Evolutionary conservation across 2,888 invertebrate species (phyloP).

Genomic region (Capitulum mitella): DNA sequence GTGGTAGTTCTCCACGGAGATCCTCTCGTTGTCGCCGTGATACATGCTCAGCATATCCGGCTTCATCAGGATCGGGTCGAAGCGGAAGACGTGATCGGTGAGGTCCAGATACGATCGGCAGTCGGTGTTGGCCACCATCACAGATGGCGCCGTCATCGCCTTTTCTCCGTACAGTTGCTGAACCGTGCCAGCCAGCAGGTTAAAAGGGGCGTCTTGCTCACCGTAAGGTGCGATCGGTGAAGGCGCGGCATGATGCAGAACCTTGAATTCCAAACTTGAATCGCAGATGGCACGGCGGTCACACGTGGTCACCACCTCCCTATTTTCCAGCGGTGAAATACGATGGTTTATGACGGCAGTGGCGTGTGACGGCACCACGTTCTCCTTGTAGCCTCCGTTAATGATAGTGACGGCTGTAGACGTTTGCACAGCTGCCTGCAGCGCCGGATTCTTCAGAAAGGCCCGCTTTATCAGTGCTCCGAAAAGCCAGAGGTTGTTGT

Average conservation of each 20-base stretch:
- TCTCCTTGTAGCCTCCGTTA: slow-evolving; percentile 48
- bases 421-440: slow-evolving; percentile 47
- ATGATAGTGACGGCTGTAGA: slow-evolving; percentile 50
- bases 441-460: slow-evolving; percentile 31
- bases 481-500: not conserved
- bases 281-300: slow-evolving; percentile 40
- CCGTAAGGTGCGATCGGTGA: slow-evolving; percentile 45
- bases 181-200: slow-evolving; percentile 45
- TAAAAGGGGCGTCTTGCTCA: slow-evolving; percentile 44
- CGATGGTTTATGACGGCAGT: slow-evolving; percentile 47
- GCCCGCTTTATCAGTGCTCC: not conserved
- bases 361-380: slow-evolving; percentile 47
- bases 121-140: slow-evolving; percentile 46
- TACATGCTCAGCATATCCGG: slow-evolving; percentile 43
- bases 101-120: slow-evolving; percentile 46
- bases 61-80: slow-evolving; percentile 42
- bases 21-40: slow-evolving; percentile 50
- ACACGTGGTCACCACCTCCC: slow-evolving; percentile 43
- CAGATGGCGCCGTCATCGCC: slow-evolving; percentile 40
- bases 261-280: slow-evolving; percentile 42
- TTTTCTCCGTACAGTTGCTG: slow-evolving; percentile 44
- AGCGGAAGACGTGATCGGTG: slow-evolving; percentile 47
- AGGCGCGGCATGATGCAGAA: slow-evolving; percentile 41
- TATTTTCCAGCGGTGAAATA: slow-evolving; percentile 46
- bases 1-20: slow-evolving; percentile 45